phyloP scores from a whole-genome alignment of 2,113 vertebrate genomes.

The Pygoscelis antarcticus region DNA sequence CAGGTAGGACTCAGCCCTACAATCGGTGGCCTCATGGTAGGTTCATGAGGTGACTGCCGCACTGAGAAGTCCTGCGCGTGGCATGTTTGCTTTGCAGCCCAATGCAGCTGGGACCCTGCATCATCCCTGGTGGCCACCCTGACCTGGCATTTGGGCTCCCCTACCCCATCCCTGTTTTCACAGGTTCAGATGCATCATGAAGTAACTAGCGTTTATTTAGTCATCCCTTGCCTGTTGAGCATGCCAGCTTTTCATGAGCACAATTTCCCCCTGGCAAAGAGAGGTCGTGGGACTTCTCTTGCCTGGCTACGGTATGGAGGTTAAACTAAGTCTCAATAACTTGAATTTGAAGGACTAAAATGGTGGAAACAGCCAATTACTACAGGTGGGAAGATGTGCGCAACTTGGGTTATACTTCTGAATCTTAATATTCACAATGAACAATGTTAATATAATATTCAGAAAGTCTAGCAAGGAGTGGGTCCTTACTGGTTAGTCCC shows the following conservation, averaged over 20 bases:
- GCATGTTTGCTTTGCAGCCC: neutral
- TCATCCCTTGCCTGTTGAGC: neutral
- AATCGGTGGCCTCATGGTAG: fast-evolving
- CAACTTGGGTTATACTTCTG: neutral
- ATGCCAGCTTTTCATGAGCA: neutral
- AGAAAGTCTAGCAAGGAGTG: neutral
- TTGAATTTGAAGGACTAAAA: neutral
- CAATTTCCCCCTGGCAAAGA: neutral
- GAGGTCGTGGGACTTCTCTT: neutral
- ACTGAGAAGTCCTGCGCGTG: no score
- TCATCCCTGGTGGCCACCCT: neutral
- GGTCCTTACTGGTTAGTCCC: neutral
- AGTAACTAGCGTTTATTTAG: neutral
- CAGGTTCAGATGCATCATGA: neutral
- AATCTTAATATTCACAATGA: neutral
- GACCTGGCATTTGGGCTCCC: neutral
- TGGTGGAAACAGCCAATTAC: neutral
- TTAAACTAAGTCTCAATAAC: neutral
- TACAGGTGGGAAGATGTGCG: neutral
- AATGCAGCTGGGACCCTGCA: no score
- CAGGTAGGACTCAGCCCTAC: neutral
- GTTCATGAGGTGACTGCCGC: neutral
- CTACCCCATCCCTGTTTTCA: neutral
- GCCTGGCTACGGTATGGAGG: neutral
- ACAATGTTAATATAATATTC: neutral